Percentiles rank a stretch among this genome's conserved stretches.
Conservation (phyloP, 2,113 vertebrate genomes). For the Semnornis frantzii region DNA sequence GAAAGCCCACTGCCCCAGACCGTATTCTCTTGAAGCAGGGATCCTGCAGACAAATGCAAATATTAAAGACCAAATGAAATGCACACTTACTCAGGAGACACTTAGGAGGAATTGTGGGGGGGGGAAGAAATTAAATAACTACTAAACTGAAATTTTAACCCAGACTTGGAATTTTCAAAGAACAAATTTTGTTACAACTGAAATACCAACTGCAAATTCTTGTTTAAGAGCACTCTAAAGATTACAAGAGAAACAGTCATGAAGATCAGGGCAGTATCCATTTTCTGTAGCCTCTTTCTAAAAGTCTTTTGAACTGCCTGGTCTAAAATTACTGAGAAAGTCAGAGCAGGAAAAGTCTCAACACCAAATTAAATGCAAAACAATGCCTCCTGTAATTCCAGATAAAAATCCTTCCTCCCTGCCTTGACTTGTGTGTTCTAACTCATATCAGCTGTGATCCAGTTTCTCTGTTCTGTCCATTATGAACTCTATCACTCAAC, state of each 20-base stretch:
- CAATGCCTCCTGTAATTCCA: neutral
- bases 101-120: neutral
- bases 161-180: neutral
- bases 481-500: neutral
- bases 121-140: neutral
- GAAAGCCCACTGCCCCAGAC: neutral
- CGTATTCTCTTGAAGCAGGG: accelerated
- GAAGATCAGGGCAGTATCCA: neutral
- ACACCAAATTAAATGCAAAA: neutral
- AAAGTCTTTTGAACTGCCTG: neutral
- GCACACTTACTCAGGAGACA: too few relatives aligned
- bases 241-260: neutral
- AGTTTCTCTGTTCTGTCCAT: neutral
- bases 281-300: neutral
- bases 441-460: neutral
- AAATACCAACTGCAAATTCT: neutral
- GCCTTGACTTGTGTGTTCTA: neutral
- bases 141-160: neutral
- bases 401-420: neutral
- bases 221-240: neutral
- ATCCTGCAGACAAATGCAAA: neutral
- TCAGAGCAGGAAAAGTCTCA: neutral
- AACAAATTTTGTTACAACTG: neutral
- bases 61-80: neutral
- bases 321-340: neutral